Conservation (phyloP, 2,113 vertebrate species). For the Brachypteracias leptosomus region DNA sequence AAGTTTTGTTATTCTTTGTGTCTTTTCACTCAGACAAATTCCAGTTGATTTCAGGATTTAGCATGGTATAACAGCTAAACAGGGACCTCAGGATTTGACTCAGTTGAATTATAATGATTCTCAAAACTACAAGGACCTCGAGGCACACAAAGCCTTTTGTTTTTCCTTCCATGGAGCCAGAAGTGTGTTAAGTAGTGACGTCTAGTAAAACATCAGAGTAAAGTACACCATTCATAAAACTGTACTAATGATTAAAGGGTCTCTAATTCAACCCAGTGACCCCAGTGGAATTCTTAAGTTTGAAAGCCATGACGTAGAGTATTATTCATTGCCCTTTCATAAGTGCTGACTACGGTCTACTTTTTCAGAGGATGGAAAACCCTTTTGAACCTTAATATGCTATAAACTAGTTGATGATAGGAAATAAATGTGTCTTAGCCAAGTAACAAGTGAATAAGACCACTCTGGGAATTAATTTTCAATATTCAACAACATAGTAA, state of each 20-base stretch:
- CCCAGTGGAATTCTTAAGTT: conserved; percentile 52
- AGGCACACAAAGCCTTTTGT: conserved; percentile 50
- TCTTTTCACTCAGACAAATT: background rate
- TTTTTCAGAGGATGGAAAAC: background rate
- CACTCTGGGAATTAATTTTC: background rate
- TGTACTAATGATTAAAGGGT: conserved; percentile 49
- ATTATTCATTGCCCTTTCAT: conserved; percentile 50
- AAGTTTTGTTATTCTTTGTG: background rate
- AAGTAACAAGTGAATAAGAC: background rate
- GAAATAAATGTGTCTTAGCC: background rate
- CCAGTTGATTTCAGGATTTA: background rate
- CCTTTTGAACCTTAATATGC: conserved; percentile 4
- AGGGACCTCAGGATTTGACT: background rate
- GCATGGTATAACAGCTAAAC: background rate
- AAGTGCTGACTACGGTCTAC: background rate
- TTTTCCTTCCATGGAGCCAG: background rate
- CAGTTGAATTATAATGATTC: background rate
- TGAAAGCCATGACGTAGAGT: conserved; percentile 12
- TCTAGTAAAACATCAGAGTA: conserved; percentile 49
- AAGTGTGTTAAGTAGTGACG: conserved; percentile 46
- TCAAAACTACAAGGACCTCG: background rate
- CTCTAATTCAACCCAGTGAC: conserved; percentile 58
- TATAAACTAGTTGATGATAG: background rate
- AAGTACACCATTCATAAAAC: conserved; percentile 62
- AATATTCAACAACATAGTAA: background rate